These are phyloP conservation scores for Lasioglossum morio DNA, from an alignment of 2,888 invertebrate species.

Conservation along the genomic window DNA sequence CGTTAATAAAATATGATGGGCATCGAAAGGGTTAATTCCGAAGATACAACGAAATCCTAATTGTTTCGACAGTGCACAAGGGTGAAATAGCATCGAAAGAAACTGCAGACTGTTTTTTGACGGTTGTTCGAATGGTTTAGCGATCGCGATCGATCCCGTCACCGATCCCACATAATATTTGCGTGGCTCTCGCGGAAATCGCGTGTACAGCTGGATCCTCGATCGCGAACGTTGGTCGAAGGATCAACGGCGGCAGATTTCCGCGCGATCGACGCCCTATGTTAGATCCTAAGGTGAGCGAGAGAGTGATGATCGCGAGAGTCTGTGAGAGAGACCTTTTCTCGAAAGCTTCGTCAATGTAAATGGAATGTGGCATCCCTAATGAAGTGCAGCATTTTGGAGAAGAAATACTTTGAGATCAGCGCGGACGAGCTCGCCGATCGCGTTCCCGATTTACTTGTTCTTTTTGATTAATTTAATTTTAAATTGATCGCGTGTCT, in stretches of 20 bases:
- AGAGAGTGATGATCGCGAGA: conserved; percentile 25
- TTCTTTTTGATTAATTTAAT: neutral
- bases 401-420: conserved; percentile 68
- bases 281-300: conserved; percentile 19
- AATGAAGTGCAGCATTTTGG: conserved; percentile 83
- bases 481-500: neutral
- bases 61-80: neutral
- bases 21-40: neutral
- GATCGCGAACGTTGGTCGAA: neutral
- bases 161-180: conserved; percentile 17
- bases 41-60: neutral
- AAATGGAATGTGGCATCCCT: conserved; percentile 84
- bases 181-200: neutral
- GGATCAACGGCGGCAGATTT: neutral
- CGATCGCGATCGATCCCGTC: conserved; percentile 57
- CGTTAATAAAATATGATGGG: neutral
- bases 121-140: neutral
- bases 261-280: conserved; percentile 3
- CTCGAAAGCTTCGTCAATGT: conserved; percentile 84
- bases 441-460: conserved; percentile 22
- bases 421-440: conserved; percentile 61
- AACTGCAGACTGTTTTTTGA: neutral
- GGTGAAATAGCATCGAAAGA: neutral
- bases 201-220: neutral
- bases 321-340: conserved; percentile 71